Base-by-base conservation (phyloP, 1,140 invertebrate species). In the Brachionus rotundiformis region DNA sequence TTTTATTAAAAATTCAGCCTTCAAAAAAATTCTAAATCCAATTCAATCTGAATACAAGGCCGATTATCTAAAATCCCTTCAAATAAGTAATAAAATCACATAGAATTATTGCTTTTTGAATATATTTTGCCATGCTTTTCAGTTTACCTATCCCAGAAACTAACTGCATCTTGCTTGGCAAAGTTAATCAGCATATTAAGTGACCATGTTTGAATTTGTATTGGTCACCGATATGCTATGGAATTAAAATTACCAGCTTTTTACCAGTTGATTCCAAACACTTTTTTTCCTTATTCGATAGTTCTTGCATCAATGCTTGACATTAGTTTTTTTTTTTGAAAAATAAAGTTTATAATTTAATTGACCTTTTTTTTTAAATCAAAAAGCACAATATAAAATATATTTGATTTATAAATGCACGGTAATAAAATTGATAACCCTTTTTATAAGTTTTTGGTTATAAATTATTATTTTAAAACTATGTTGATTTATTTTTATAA, bases 11-110 rank as follows among this genome's bases (percentile, higher is more conserved):
- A 47, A n/a, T n/a, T 25, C 33, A 77, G 73, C 73, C 73, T 49
- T 77, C 73, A 13, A 77, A 77, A 59, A 77, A 77, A 33, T 54
- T 44, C 39, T 77, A 54, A n/a, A 59, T 47, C 10, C 73, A 41
- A 77, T 19, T 59, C 27, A 47, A 49, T 16, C n/a, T 36, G n/a
- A 47, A 59, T 29, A 6, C 27, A 36, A 77, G 39, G 10, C 3
- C 19, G 33, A 31, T 59, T 11, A 47, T n/a, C n/a, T 19, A 47
- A 77, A 59, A 23, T 29, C 5, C 7, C 49, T 36, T 1, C 41
- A 47, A 47, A 44, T 47, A 77, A 29, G 31, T 68, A 19, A 68
- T 33, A 19, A 68, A 68, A 68, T 6, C 16, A 54, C 16, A 19
- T 5, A 23, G 47, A 54, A 19, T 49, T 49, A 54, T 16, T 23